These are phyloP conservation scores for Deilephila elpenor DNA, from an alignment of 2,888 invertebrate genomes.

Conservation along the genomic window DNA sequence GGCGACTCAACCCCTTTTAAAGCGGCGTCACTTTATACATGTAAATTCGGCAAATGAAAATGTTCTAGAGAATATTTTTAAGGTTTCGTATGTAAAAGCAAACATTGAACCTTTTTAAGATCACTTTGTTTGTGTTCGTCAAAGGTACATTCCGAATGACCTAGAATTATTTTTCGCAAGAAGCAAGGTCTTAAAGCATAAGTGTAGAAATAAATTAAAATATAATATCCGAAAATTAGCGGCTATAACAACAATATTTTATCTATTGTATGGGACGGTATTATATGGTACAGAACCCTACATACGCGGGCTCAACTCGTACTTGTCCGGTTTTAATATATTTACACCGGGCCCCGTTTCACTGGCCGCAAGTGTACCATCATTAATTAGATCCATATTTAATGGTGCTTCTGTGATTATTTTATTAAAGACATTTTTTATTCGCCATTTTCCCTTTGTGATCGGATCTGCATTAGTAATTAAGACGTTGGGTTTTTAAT, in stretches of 20 bases:
- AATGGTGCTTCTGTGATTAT: slow-evolving; percentile 21
- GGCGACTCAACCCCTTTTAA: slow-evolving; percentile 12
- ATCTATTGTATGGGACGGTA: no score
- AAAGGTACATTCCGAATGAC: no score
- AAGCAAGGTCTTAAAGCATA: no score
- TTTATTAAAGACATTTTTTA: slow-evolving; percentile 18
- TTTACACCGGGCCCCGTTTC: background rate
- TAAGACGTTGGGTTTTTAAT: background rate
- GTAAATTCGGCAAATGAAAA: slow-evolving; percentile 24
- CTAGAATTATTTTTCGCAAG: no score
- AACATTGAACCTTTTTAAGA: no score
- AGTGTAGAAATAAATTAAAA: no score
- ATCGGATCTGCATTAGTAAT: slow-evolving; percentile 4
- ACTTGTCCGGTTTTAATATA: background rate
- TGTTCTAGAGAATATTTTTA: slow-evolving; percentile 9
- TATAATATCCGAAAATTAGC: no score
- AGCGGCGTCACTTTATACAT: slow-evolving; percentile 7
- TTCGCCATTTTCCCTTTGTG: background rate
- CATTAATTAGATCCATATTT: slow-evolving; percentile 21
- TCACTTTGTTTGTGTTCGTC: no score
- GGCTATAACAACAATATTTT: no score
- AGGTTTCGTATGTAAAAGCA: background rate
- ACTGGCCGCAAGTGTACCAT: slow-evolving; percentile 3
- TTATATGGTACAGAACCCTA: no score
- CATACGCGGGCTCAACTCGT: no score